These are phyloP conservation scores for Cherax destructor DNA, from an alignment of 1,140 invertebrate genomes.

Conservation along the genomic window DNA sequence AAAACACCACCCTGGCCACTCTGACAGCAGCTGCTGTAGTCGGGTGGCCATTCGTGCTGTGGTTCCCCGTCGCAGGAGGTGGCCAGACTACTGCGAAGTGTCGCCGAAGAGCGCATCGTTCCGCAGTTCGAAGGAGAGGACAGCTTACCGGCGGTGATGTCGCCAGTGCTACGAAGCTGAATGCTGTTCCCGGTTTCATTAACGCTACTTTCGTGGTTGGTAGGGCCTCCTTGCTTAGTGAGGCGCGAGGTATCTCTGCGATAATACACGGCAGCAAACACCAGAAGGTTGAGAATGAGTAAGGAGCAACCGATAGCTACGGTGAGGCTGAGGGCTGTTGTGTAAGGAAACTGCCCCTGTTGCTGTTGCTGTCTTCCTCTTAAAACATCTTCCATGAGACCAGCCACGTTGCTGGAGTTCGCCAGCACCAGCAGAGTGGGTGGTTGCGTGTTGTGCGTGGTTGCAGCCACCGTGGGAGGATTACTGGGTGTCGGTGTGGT, in stretches of 20 bases:
- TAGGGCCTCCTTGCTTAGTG: constrained; percentile 15
- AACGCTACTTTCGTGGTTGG: constrained; percentile 38
- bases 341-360: constrained; percentile 79
- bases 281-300: constrained; percentile 92
- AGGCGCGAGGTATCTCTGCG: constrained; percentile 45
- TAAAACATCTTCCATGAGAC: constrained; percentile 17
- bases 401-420: constrained; percentile 41
- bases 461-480: constrained; percentile 79
- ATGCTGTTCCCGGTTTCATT: constrained; percentile 72
- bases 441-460: constrained; percentile 72
- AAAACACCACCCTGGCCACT: constrained; percentile 26
- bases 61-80: constrained; percentile 68
- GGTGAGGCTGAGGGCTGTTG: constrained; percentile 92
- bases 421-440: constrained; percentile 60
- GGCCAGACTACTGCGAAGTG: constrained; percentile 68
- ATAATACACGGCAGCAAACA: constrained; percentile 94
- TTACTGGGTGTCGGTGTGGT: constrained; percentile 74
- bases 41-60: constrained; percentile 70
- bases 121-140: constrained; percentile 70
- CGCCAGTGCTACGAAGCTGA: constrained; percentile 64
- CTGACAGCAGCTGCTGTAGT: constrained; percentile 69
- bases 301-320: constrained; percentile 94
- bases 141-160: constrained; percentile 32
- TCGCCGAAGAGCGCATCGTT: constrained; percentile 68
- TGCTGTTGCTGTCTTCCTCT: constrained; percentile 13